Evolutionary conservation across 2,113 vertebrate genomes (phyloP).

Genomic region (Hippocampus barbouri): DNA sequence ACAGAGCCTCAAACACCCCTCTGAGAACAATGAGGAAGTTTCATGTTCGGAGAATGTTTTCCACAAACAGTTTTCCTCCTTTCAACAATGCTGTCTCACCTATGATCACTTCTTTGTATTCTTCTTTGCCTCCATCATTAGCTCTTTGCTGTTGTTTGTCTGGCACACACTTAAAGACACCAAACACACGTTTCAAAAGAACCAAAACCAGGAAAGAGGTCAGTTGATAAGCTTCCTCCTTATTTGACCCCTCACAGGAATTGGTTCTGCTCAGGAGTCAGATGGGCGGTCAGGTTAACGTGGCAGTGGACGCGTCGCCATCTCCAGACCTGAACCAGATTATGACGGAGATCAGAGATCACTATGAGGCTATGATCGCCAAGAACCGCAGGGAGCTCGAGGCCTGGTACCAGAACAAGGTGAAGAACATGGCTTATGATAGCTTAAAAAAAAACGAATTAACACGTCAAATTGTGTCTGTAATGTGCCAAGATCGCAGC

Average conservation of each 20-base stretch:
- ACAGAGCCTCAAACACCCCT: conserved; percentile 11
- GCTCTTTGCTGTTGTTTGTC: conserved; percentile 33
- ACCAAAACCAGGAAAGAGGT: neutral
- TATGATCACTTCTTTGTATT: conserved; percentile 52
- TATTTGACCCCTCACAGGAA: conserved; percentile 49
- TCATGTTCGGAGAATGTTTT: conserved; percentile 14
- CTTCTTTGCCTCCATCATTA: conserved; percentile 42
- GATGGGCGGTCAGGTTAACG: conserved; percentile 61
- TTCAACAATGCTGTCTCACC: neutral
- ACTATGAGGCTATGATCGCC: conserved; percentile 76
- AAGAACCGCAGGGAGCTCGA: conserved; percentile 79
- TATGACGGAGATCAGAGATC: conserved; percentile 72
- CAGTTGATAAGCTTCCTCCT: neutral
- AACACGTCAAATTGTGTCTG: neutral
- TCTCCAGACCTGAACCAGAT: conserved; percentile 60
- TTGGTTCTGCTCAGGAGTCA: conserved; percentile 43
- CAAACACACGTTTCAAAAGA: neutral
- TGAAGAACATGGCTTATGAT: conserved; percentile 21
- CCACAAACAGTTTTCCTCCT: conserved; percentile 13
- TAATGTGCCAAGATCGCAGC: conserved; percentile 64
- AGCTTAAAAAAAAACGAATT: neutral
- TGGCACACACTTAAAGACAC: neutral
- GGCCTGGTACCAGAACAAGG: conserved; percentile 69
- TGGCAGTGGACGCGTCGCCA: conserved; percentile 70
- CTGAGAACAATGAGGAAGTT: conserved; percentile 24